Evolutionary conservation across 2,888 invertebrate genomes (phyloP), one percentile per base, ranked within the genome.

Genomic region (Liposcelis brunnea): DNA sequence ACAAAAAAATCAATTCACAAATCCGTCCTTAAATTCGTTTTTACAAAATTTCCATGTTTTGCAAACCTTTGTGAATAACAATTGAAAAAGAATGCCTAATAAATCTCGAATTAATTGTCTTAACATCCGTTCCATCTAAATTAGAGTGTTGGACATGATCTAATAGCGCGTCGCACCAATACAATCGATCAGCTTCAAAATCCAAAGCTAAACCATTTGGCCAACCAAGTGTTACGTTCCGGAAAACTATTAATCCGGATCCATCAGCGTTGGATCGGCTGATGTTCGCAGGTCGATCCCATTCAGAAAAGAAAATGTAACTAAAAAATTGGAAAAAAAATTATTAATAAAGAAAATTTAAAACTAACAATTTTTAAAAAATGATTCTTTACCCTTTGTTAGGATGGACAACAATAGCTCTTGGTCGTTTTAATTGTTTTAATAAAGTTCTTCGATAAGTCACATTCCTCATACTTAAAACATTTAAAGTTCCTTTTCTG

Each of bases 191-290:
- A 14, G 76, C 74, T 32, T 72, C 72, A 58, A 86, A 90, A 63
- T 97, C 97, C 50, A 97, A 85, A 1, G 91, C 86, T 3, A 97
- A 66, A 1, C 95, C 95, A 60, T 97, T 97, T 0, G 97, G 97
- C 95, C 95, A 97, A 2, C 94, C 94, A 0, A 95, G 69, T 0
- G 93, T 85, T 1, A 91, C 76, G 57, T 90, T 86, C 52, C 82
- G 79, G 59, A 95, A 94, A 0, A 91, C 84, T 2, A 84, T 67
- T 15, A 91, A 68, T 52, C 83, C 83, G 1, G 76, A 78, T 2
- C 95, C 97, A 58, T 98, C 95, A 0, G 87, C 77, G 55, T 82
- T 78, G 0, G 93, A 89, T 52, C 95, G 71, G 48, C 89, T 93
- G 50, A 97, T 97, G 60, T 94, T 94, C 0, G 95, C 94, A 0